These are phyloP conservation scores for Drosophila percnosoma DNA, from an alignment of 2,888 invertebrate genomes.

Conservation along the genomic window DNA sequence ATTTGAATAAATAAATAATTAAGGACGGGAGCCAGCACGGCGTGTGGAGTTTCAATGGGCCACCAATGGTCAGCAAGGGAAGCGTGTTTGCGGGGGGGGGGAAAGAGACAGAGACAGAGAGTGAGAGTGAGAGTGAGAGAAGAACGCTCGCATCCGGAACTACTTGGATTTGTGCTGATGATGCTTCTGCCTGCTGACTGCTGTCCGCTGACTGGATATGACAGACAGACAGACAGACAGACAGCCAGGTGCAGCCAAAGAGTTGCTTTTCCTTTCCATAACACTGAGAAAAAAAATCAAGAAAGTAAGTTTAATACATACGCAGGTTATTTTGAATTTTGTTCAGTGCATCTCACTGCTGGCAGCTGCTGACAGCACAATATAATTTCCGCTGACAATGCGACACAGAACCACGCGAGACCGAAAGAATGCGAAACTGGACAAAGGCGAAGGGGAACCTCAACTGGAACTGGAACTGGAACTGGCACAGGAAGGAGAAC, in stretches of 20 bases:
- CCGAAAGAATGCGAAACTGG: conserved; percentile 8
- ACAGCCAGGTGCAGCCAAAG: conserved; percentile 28
- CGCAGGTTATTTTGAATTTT: background rate
- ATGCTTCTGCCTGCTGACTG: conserved; percentile 10
- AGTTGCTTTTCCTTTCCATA: background rate
- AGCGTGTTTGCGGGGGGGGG: background rate
- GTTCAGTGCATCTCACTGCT: conserved; percentile 8
- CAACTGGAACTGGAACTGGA: background rate
- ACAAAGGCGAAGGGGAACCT: background rate
- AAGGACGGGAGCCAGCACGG: background rate
- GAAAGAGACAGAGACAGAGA: no score
- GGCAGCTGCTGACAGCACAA: conserved; percentile 61
- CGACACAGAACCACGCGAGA: conserved; percentile 23
- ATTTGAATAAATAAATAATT: background rate
- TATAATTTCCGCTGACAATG: conserved; percentile 76
- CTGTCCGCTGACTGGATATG: background rate
- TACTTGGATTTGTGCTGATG: conserved; percentile 49
- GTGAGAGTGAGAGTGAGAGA: background rate
- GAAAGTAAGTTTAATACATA: background rate
- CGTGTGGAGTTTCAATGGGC: background rate
- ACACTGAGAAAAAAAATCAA: background rate
- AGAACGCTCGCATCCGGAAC: conserved; percentile 29
- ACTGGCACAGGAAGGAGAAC: background rate
- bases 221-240: background rate
- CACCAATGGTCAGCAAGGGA: background rate